A percentile compares a stretch with the other conserved stretches of the same genome.
Conservation (phyloP, 2,888 invertebrate species). For the Trissolcus japonicus region DNA sequence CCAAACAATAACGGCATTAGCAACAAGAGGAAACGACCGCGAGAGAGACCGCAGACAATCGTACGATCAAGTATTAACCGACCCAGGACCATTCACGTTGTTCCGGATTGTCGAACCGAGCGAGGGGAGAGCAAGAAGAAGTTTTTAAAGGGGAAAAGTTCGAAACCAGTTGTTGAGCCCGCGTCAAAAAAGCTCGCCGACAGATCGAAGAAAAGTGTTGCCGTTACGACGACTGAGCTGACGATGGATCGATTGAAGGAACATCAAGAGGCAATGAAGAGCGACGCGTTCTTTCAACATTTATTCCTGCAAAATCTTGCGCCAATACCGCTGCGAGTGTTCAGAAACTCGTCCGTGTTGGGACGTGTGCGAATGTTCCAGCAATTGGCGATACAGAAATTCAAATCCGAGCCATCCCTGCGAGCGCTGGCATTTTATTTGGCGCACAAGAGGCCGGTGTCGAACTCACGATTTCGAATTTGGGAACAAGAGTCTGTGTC, state of each 20-base stretch:
- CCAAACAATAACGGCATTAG: constrained; percentile 37
- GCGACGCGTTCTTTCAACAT: constrained; percentile 84
- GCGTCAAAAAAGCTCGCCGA: constrained; percentile 11
- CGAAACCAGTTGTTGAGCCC: constrained; percentile 28
- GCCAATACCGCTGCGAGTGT: constrained; percentile 72
- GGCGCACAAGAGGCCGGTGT: constrained; percentile 83
- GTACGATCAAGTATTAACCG: constrained; percentile 63
- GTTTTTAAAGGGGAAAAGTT: constrained; percentile 50
- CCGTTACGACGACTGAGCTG: constrained; percentile 53
- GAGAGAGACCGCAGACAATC: constrained; percentile 72
- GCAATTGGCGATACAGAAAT: constrained; percentile 75
- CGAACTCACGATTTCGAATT: constrained; percentile 83
- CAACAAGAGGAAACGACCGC: constrained; percentile 64
- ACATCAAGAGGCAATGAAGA: constrained; percentile 80
- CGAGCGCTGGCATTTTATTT: constrained; percentile 81
- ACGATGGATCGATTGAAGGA: constrained; percentile 78
- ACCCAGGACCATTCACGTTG: constrained; percentile 61
- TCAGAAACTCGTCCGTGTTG: constrained; percentile 80
- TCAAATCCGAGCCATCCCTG: constrained; percentile 79
- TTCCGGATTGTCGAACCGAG: constrained; percentile 54
- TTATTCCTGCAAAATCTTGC: constrained; percentile 80
- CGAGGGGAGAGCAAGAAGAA: constrained; percentile 53
- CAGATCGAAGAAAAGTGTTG: constrained; percentile 36
- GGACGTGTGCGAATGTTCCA: constrained; percentile 85
- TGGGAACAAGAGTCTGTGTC: constrained; percentile 80